Percentiles rank a stretch among this genome's conserved stretches.
phyloP scores from a whole-genome alignment of 1,140 invertebrate genomes.

The Adelges cooleyi region DNA sequence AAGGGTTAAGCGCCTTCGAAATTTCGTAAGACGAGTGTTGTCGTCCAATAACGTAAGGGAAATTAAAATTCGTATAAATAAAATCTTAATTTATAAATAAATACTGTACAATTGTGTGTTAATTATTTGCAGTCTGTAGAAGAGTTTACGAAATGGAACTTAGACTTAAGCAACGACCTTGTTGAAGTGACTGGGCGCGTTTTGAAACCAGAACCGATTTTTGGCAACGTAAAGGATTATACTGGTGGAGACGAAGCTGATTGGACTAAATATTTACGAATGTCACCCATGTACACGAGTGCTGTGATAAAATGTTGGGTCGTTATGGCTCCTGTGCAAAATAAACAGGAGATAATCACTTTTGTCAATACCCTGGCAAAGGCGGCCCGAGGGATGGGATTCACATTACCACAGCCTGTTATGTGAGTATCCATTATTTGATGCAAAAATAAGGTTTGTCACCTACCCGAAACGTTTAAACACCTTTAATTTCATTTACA shows the following conservation, averaged over 20 bases:
- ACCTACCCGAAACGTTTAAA: too few species aligned
- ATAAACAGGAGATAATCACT: neutral
- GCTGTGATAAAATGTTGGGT: neutral
- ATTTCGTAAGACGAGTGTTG: constrained; percentile 43
- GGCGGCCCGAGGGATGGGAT: neutral
- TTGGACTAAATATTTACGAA: constrained; percentile 43
- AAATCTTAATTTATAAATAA: too few species aligned
- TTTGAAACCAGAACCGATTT: constrained; percentile 52
- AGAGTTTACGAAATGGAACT: constrained; percentile 52
- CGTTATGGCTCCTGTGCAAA: neutral
- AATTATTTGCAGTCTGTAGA: constrained; percentile 2
- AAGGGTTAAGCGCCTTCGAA: constrained; percentile 53
- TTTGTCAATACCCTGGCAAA: neutral
- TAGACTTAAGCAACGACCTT: constrained; percentile 51
- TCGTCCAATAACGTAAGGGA: too few species aligned
- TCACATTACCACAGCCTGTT: neutral
- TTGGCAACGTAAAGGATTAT: constrained; percentile 41
- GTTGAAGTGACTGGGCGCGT: constrained; percentile 50
- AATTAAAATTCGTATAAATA: too few species aligned
- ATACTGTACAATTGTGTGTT: too few species aligned
- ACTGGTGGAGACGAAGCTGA: constrained; percentile 45
- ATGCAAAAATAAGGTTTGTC: neutral
- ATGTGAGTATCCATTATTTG: constrained; percentile 13
- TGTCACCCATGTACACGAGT: neutral
- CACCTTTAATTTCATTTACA: constrained; percentile 7